A percentile compares a stretch with the other conserved stretches of the same genome.
Evolutionary conservation across 2,113 vertebrate genomes (phyloP).

Genomic region (Halichoeres trimaculatus): DNA sequence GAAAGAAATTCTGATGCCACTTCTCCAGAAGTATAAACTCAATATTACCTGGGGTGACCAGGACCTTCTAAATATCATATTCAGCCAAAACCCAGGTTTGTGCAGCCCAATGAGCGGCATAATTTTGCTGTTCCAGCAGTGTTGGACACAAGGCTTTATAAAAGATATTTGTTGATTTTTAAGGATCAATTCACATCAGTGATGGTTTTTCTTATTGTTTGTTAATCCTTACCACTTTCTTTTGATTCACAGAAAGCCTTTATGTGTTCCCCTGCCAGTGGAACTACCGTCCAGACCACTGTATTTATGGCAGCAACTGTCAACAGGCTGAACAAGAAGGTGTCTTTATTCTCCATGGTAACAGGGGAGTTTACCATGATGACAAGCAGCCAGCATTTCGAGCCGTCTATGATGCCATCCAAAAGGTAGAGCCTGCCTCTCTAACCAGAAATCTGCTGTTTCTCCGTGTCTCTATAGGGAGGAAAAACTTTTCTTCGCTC

Average conservation of each 20-base stretch:
- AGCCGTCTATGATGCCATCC: slow-evolving; percentile 92
- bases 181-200: too few species aligned
- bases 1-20: slow-evolving; percentile 93
- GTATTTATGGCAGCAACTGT: slow-evolving; percentile 98
- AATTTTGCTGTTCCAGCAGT: background rate
- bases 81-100: slow-evolving; percentile 96
- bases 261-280: slow-evolving; percentile 95
- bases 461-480: background rate
- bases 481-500: background rate
- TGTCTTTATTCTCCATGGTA: slow-evolving; percentile 96
- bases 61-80: slow-evolving; percentile 97
- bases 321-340: slow-evolving; percentile 89
- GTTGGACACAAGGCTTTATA: background rate
- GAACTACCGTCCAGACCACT: slow-evolving; percentile 98
- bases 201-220: too few species aligned
- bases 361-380: slow-evolving; percentile 96
- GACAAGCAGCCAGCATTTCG: slow-evolving; percentile 96
- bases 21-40: slow-evolving; percentile 96
- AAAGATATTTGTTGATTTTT: background rate
- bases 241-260: slow-evolving; percentile 87
- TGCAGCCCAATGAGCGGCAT: background rate
- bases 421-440: slow-evolving; percentile 82
- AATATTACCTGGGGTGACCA: slow-evolving; percentile 99
- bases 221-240: background rate
- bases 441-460: background rate